These are phyloP conservation scores for Gobio gobio DNA, from an alignment of 2,113 vertebrate species.

Conservation along the genomic window DNA sequence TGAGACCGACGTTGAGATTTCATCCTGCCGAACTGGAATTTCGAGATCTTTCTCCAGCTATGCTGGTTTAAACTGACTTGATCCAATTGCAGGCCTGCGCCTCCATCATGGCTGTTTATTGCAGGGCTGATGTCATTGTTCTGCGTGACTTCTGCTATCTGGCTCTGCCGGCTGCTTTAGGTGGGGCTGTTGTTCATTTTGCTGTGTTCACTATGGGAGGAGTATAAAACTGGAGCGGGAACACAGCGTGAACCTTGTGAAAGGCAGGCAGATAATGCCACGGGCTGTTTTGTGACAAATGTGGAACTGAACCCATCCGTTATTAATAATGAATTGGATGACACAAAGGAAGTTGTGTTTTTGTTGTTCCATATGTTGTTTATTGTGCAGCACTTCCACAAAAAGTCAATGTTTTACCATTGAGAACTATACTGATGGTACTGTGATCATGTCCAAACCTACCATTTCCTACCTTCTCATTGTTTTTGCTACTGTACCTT, in stretches of 20 bases:
- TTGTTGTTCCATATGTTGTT: background rate
- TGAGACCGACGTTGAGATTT: too few relatives aligned
- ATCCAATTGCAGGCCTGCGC: background rate
- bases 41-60: constrained; percentile 4
- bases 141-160: constrained; percentile 65
- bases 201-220: constrained; percentile 4
- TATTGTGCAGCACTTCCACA: background rate
- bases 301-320: background rate
- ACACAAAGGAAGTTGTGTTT: background rate
- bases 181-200: constrained; percentile 66
- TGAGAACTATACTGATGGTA: background rate
- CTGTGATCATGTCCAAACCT: background rate
- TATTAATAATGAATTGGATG: constrained; percentile 30
- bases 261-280: background rate
- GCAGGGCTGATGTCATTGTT: constrained; percentile 50
- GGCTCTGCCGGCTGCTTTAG: constrained; percentile 62
- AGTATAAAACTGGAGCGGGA: constrained; percentile 13
- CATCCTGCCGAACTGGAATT: constrained; percentile 17
- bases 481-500: background rate
- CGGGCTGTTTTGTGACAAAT: constrained; percentile 13
- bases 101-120: constrained; percentile 37
- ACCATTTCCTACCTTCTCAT: background rate
- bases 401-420: background rate
- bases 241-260: background rate
- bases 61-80: background rate